Percentiles rank a stretch among this genome's conserved stretches.
Conservation (phyloP, 2,113 vertebrate genomes). For the Cairina moschata region DNA sequence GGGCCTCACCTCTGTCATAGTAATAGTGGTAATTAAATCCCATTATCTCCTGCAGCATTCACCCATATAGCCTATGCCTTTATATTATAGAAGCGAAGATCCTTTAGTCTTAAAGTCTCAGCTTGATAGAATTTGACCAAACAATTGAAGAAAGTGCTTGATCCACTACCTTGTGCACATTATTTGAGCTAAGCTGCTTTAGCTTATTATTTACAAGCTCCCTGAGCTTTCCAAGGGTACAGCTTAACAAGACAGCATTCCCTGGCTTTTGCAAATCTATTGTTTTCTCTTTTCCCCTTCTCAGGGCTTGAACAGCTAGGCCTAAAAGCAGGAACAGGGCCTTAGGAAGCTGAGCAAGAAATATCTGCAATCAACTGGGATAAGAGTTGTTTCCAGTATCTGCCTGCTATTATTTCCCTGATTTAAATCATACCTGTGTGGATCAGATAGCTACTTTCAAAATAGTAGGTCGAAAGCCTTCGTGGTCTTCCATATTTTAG, state of each 20-base stretch:
- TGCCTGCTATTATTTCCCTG: neutral
- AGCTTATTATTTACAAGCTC: slow-evolving; percentile 46
- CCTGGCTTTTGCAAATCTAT: neutral
- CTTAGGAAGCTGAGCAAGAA: neutral
- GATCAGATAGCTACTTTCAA: neutral
- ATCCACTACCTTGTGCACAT: neutral
- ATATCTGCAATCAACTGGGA: neutral
- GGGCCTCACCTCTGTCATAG: neutral
- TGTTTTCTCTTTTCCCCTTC: neutral
- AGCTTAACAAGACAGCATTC: slow-evolving; percentile 25
- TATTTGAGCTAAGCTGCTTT: slow-evolving; percentile 40
- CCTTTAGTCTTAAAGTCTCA: neutral
- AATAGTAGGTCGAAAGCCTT: neutral
- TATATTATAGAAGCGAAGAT: accelerated
- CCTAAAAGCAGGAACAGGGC: neutral
- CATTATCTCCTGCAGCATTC: neutral
- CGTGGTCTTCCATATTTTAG: neutral
- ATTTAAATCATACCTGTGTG: neutral
- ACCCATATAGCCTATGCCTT: accelerated
- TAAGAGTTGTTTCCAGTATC: neutral
- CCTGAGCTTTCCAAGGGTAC: neutral
- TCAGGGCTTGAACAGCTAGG: neutral
- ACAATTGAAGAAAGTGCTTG: slow-evolving; percentile 9
- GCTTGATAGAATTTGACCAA: neutral
- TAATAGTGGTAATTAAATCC: neutral